A percentile compares a stretch with the other conserved stretches of the same genome.
These are phyloP conservation scores for Operophtera brumata DNA, from an alignment of 2,888 invertebrate genomes.

Conservation along the genomic window DNA sequence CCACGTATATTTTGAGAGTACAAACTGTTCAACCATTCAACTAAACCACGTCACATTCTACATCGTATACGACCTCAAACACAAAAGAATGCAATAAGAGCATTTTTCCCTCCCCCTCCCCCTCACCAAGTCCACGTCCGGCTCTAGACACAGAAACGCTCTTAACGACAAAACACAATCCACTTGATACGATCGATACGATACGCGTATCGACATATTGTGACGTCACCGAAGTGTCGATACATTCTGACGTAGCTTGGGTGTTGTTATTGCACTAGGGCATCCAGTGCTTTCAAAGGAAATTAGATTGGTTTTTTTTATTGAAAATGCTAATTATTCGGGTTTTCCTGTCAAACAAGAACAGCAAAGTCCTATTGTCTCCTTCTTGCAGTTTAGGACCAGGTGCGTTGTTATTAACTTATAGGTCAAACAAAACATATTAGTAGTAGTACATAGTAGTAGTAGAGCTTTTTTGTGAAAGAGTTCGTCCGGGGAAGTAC, in stretches of 20 bases:
- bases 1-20: too few relatives aligned
- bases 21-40: conserved; percentile 1
- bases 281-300: neutral
- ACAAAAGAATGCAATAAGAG: conserved; percentile 30
- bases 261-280: neutral
- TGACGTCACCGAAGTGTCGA: conserved; percentile 2
- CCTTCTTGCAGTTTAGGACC: too few relatives aligned
- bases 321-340: too few relatives aligned
- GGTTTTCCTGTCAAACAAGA: too few relatives aligned
- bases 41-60: neutral
- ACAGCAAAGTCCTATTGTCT: too few relatives aligned
- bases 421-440: too few relatives aligned
- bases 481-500: too few relatives aligned
- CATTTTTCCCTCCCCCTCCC: conserved; percentile 31
- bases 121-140: conserved; percentile 22
- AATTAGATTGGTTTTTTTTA: neutral
- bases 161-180: conserved; percentile 50
- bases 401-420: too few relatives aligned
- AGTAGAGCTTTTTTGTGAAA: too few relatives aligned
- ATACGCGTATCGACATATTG: conserved; percentile 9
- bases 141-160: conserved; percentile 57
- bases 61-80: conserved; percentile 16
- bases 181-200: conserved; percentile 30
- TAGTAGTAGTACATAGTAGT: too few relatives aligned
- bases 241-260: neutral